Evolutionary conservation across 2,888 invertebrate species (phyloP), one percentile per base, ranked within the genome.

Genomic region (Stramonita haemastoma): DNA sequence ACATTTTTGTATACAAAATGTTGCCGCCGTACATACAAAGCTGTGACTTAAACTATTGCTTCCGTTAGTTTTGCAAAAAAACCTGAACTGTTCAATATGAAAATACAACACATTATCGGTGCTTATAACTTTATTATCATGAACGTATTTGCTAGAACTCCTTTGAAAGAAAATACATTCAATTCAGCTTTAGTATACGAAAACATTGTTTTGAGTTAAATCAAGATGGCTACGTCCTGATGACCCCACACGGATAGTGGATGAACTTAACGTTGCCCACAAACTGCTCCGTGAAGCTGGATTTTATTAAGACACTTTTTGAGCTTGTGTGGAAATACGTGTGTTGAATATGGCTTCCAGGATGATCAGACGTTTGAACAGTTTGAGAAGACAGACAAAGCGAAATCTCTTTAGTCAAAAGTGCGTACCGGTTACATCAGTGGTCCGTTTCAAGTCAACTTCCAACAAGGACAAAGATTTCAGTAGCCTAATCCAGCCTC

Each of bases 401-500:
- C 88, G 56, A 36, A 83, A 66, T 57, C 34, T 66, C 29, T 79
- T 79, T 34, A 83, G 22, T 66, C 11, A 46, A 19, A 32, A 79
- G 29, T 83, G 15, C n/a, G 36, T 26, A 17, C 60, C 34, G 60
- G 29, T 46, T 8, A n/a, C 57, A 66, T 66, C 66, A 83, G 57
- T 22, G 26, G 85, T 85, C 6, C 83, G 84, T 17, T 19, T 46
- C 8, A 89, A 73, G 26, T 89, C 89, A 13, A 66, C 70, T 0
- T 56, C 46, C 57, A 84, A 46, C 57, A 89, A 89, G 29, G 87
- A 87, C 32, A 87, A 87, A 81, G 85, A 89, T 29, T 32, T 85
- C 26, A 89, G 85, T 87, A 92, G 93, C 13, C 56, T 94, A 4
- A 92, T 94, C 70, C 93, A 93, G n/a, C 94, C 94, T 13, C 34